Evolutionary conservation across 2,797 vertebrate genomes (phyloP).

Genomic region (Borostomias antarcticus): DNA sequence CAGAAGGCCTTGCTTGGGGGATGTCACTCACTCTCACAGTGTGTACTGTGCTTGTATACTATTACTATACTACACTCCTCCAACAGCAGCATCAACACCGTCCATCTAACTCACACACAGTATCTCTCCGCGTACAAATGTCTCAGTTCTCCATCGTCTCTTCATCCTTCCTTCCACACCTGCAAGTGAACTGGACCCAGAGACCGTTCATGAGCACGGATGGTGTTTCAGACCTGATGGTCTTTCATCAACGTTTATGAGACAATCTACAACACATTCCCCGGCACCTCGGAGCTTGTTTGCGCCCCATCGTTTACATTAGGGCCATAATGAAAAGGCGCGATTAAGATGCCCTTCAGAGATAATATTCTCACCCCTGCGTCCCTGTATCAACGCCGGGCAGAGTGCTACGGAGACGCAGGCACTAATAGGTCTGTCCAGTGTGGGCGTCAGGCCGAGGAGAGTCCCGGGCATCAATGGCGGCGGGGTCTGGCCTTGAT

Average conservation of each 20-base stretch:
- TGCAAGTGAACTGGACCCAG: conserved; percentile 59
- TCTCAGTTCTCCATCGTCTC: conserved; percentile 56
- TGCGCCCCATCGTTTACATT: conserved; percentile 69
- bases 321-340: conserved; percentile 70
- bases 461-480: conserved; percentile 52
- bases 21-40: neutral
- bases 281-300: conserved; percentile 63
- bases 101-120: neutral
- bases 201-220: conserved; percentile 27
- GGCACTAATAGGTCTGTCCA: conserved; percentile 62
- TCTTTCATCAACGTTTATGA: conserved; percentile 34
- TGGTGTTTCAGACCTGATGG: conserved; percentile 59
- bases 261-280: conserved; percentile 29
- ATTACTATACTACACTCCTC: neutral
- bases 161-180: conserved; percentile 48
- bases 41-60: no score
- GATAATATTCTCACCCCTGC: conserved; percentile 62
- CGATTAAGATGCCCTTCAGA: conserved; percentile 73
- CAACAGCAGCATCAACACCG: neutral
- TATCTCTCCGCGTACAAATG: conserved; percentile 41
- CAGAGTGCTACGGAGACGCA: conserved; percentile 46
- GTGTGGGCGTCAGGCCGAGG: conserved; percentile 54
- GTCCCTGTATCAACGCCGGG: conserved; percentile 56
- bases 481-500: conserved; percentile 66
- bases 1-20: no score